These are phyloP conservation scores for Porites evermanni DNA, from an alignment of 92 coral and sea anemone genomes.

Conservation along the genomic window DNA sequence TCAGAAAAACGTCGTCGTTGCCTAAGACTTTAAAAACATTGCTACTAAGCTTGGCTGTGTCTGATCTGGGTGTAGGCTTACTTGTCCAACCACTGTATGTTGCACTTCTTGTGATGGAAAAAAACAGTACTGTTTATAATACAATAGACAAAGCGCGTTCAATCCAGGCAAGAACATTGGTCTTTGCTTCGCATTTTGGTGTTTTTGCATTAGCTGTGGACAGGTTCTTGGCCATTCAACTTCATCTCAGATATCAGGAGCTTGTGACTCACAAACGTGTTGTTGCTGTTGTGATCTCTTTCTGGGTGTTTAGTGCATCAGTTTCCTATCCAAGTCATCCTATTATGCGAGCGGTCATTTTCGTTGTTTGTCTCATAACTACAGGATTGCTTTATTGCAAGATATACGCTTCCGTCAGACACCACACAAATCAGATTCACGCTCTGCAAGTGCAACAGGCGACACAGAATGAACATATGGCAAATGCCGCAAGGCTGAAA, in stretches of 20 bases:
- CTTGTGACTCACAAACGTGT: slow-evolving; percentile 20
- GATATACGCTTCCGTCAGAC: background rate
- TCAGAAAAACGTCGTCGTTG: too few species aligned
- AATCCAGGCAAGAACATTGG: background rate
- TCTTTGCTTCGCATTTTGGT: background rate
- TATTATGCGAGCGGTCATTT: too few species aligned
- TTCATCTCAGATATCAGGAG: slow-evolving; percentile 17
- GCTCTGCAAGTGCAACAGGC: too few species aligned
- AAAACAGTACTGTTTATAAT: too few species aligned
- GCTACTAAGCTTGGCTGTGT: too few species aligned
- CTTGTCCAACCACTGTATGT: too few species aligned
- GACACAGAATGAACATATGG: background rate
- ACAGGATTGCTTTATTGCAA: background rate
- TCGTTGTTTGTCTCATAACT: background rate
- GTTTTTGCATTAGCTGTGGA: background rate
- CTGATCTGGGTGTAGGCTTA: too few species aligned
- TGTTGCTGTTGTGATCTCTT: background rate
- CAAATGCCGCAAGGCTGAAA: background rate
- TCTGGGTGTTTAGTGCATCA: background rate
- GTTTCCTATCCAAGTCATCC: background rate
- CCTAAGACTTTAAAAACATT: too few species aligned
- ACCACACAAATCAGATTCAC: too few species aligned
- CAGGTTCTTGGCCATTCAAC: slow-evolving; percentile 5
- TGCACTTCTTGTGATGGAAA: too few species aligned
- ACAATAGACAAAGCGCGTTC: too few species aligned